A percentile compares a stretch with the other conserved stretches of the same genome.
These are phyloP conservation scores for Limnephilus rhombicus DNA, from an alignment of 2,888 invertebrate genomes.

Conservation along the genomic window DNA sequence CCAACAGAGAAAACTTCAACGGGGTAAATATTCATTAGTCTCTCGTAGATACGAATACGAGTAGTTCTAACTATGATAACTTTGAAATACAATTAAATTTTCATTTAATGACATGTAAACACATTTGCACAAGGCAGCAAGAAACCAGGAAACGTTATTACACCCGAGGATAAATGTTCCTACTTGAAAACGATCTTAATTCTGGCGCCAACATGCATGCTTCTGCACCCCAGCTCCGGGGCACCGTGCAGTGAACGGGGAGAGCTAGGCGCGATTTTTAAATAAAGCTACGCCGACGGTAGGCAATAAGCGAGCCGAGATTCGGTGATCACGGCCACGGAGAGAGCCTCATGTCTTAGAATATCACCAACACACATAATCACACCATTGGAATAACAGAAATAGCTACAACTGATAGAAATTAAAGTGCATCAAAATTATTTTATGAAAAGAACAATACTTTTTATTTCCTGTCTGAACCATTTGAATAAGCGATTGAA, in stretches of 20 bases:
- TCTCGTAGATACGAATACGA: background rate
- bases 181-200: conserved; percentile 46
- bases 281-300: conserved; percentile 50
- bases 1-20: background rate
- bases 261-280: conserved; percentile 39
- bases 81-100: background rate
- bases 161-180: conserved; percentile 7
- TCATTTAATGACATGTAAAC: background rate
- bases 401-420: background rate
- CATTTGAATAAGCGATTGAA: no score
- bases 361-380: background rate
- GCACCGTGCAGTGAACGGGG: background rate
- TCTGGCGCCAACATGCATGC: conserved; percentile 33
- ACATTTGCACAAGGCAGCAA: background rate
- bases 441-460: no score
- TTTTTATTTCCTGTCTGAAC: no score
- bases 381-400: background rate
- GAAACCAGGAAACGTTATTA: conserved; percentile 9
- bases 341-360: background rate
- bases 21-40: background rate
- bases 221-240: background rate
- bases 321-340: background rate
- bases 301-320: conserved; percentile 52
- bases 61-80: background rate
- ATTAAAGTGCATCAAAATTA: no score